Conservation (phyloP, 1,140 invertebrate genomes). For the Megalonaias nervosa region DNA sequence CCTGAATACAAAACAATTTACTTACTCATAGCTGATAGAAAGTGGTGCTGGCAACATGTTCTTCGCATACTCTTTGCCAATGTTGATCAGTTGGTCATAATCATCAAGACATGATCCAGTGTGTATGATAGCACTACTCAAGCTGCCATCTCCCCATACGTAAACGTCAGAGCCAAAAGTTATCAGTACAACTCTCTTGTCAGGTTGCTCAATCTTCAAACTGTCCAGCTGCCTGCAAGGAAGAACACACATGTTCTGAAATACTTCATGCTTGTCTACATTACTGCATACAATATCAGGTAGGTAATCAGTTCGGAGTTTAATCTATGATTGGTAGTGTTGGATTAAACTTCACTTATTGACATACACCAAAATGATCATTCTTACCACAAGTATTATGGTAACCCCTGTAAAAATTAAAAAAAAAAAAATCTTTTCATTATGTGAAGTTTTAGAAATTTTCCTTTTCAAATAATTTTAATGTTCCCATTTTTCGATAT, state of each 20-base stretch:
- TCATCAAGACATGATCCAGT: constrained; percentile 9
- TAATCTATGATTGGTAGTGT: no score
- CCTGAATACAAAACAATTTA: not conserved
- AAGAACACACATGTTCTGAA: no score
- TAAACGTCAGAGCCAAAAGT: constrained; percentile 56
- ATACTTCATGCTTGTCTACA: not conserved
- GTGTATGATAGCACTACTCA: constrained; percentile 10
- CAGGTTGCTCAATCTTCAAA: constrained; percentile 57
- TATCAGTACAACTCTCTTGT: constrained; percentile 57
- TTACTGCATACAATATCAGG: not conserved
- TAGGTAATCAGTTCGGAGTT: no score
- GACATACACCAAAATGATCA: no score
- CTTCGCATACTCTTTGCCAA: constrained; percentile 41
- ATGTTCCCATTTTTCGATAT: no score
- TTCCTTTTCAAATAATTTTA: no score
- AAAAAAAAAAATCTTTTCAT: no score
- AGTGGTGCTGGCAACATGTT: constrained; percentile 46
- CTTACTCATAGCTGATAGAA: constrained; percentile 48
- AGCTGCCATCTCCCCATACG: constrained; percentile 51
- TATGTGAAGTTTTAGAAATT: no score
- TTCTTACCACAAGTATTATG: no score
- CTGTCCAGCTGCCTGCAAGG: constrained; percentile 54
- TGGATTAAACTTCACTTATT: no score
- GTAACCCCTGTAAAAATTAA: no score
- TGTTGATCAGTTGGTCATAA: constrained; percentile 45